These are phyloP conservation scores for Asbolus verrucosus DNA, from an alignment of 1,140 invertebrate species.

Conservation along the genomic window DNA sequence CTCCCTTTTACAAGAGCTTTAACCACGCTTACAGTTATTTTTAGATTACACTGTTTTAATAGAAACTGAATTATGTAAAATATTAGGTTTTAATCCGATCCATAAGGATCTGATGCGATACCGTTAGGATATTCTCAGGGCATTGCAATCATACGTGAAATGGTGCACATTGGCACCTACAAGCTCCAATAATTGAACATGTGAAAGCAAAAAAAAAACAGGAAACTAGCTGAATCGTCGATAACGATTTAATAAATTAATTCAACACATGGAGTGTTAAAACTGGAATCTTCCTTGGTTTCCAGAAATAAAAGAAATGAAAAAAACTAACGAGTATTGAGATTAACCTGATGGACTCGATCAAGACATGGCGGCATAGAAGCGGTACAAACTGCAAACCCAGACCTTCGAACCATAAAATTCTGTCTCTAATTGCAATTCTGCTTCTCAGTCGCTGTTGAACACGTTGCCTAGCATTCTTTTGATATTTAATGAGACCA, in stretches of 20 bases:
- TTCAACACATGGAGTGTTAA: slow-evolving; percentile 22
- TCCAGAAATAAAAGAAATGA: too few relatives aligned
- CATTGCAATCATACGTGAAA: slow-evolving; percentile 25
- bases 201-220: slow-evolving; percentile 4
- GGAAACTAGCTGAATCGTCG: slow-evolving; percentile 14
- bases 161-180: slow-evolving; percentile 34
- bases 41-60: slow-evolving; percentile 28
- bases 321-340: too few relatives aligned
- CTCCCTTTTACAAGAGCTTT: slow-evolving; percentile 17
- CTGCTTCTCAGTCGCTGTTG: too few relatives aligned
- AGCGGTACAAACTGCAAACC: too few relatives aligned
- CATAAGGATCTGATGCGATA: slow-evolving; percentile 12
- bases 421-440: too few relatives aligned
- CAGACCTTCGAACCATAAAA: too few relatives aligned
- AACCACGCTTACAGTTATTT: slow-evolving; percentile 35
- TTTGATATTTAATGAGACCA: too few relatives aligned
- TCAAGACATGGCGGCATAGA: too few relatives aligned
- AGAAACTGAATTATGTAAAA: slow-evolving; percentile 14
- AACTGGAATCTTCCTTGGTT: too few relatives aligned
- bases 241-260: slow-evolving; percentile 22
- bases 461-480: too few relatives aligned
- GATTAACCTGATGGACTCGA: not conserved
- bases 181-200: slow-evolving; percentile 27
- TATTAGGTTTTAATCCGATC: slow-evolving; percentile 7
- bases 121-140: slow-evolving; percentile 5